phyloP scores from a whole-genome alignment of 2,888 invertebrate genomes.

The Steinernema carpocapsae region DNA sequence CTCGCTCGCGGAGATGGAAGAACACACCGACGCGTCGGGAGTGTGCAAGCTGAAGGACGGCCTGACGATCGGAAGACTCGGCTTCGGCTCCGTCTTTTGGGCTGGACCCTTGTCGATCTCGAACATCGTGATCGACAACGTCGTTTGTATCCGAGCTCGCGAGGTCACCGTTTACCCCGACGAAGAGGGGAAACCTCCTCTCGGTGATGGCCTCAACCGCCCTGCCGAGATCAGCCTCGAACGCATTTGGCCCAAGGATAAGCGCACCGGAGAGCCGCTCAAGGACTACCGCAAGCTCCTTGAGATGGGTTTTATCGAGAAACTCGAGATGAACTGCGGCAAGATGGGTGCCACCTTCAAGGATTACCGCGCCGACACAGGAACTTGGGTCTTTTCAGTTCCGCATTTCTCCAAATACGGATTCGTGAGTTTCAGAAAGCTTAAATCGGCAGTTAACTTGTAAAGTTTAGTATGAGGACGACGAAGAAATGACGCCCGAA shows the following conservation, averaged over 20 bases:
- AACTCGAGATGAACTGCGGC: constrained; percentile 82
- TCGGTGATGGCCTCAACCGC: constrained; percentile 86
- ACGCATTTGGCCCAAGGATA: constrained; percentile 90
- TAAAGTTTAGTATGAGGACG: constrained; percentile 48
- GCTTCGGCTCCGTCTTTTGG: constrained; percentile 72
- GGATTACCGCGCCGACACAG: constrained; percentile 91
- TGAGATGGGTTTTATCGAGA: constrained; percentile 84
- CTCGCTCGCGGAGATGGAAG: constrained; percentile 79
- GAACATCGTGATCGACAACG: constrained; percentile 48
- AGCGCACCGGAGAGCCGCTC: constrained; percentile 80
- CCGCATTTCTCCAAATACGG: constrained; percentile 73
- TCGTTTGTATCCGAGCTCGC: constrained; percentile 83
- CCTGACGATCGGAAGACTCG: constrained; percentile 71
- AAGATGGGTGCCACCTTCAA: constrained; percentile 86
- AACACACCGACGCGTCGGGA: constrained; percentile 47
- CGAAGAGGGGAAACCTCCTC: constrained; percentile 85
- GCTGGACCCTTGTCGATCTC: constrained; percentile 68
- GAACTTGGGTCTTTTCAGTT: constrained; percentile 88
- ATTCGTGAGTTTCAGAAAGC: constrained; percentile 60
- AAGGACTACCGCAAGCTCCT: constrained; percentile 79
- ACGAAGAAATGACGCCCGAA: constrained; percentile 43
- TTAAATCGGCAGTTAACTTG: background rate
- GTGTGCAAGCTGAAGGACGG: constrained; percentile 63
- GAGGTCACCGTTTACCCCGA: constrained; percentile 92
- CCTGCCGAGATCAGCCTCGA: constrained; percentile 79